These are phyloP conservation scores for Arctopsyche grandis DNA, from an alignment of 1,140 invertebrate genomes.

Conservation along the genomic window DNA sequence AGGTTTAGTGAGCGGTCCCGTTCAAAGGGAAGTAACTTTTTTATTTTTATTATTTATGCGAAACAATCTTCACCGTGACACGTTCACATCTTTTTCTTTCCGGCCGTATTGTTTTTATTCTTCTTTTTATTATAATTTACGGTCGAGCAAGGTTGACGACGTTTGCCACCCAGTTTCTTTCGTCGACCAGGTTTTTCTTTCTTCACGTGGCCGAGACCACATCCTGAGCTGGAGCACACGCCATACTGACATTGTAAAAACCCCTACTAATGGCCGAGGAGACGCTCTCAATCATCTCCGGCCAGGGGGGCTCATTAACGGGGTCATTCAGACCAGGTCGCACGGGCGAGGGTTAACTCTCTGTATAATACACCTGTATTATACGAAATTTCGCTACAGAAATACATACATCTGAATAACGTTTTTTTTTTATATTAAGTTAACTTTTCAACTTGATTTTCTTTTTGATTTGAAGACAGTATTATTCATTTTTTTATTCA, in stretches of 20 bases:
- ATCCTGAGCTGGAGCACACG: not conserved
- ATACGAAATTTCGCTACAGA: too few relatives aligned
- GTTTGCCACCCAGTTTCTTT: not conserved
- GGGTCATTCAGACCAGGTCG: not conserved
- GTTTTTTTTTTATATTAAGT: too few relatives aligned
- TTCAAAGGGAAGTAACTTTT: not conserved
- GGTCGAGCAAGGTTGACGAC: not conserved
- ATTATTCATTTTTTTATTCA: too few relatives aligned
- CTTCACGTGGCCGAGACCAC: not conserved
- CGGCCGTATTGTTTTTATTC: not conserved
- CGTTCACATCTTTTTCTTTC: not conserved
- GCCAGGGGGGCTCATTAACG: constrained; percentile 9
- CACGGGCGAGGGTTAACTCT: not conserved
- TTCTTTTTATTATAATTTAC: not conserved
- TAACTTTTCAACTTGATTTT: too few relatives aligned
- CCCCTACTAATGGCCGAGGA: not conserved
- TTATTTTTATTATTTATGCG: not conserved
- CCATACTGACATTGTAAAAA: not conserved
- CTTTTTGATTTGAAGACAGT: too few relatives aligned
- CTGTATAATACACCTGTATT: not conserved
- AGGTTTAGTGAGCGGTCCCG: not conserved
- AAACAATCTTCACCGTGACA: not conserved
- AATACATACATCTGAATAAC: too few relatives aligned
- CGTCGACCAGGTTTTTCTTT: not conserved
- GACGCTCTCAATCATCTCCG: constrained; percentile 8